Conservation (phyloP, 2,797 vertebrate genomes). For the Melanotaenia boesemani region DNA sequence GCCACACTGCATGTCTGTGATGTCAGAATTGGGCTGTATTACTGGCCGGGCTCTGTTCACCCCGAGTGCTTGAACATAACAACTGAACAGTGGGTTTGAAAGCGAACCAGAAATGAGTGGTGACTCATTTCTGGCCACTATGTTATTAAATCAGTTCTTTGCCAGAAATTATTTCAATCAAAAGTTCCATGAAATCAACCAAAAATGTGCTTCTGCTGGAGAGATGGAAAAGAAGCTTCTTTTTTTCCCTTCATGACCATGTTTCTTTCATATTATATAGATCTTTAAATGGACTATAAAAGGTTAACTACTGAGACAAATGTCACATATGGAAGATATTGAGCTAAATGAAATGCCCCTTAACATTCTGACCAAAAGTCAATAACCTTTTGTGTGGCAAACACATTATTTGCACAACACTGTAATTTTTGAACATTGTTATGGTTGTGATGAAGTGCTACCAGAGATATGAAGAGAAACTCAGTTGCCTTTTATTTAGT, state of each 20-base stretch:
- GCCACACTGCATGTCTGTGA: slow-evolving; percentile 73
- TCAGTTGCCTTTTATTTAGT: slow-evolving; percentile 11
- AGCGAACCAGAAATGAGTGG: slow-evolving; percentile 84
- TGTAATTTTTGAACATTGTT: slow-evolving; percentile 28
- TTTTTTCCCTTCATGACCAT: slow-evolving; percentile 43
- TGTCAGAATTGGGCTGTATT: slow-evolving; percentile 72
- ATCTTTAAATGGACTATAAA: slow-evolving; percentile 26
- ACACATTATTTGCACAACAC: slow-evolving; percentile 24
- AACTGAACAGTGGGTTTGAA: slow-evolving; percentile 71
- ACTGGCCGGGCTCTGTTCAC: slow-evolving; percentile 67
- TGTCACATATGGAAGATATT: slow-evolving; percentile 20
- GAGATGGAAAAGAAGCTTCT: slow-evolving; percentile 64
- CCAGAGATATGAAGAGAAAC: slow-evolving; percentile 31
- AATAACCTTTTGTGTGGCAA: slow-evolving; percentile 10
- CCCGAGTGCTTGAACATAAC: slow-evolving; percentile 66
- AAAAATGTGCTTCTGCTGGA: slow-evolving; percentile 62
- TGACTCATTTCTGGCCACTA: slow-evolving; percentile 79
- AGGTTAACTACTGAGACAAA: slow-evolving; percentile 26
- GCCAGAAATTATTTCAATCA: slow-evolving; percentile 79
- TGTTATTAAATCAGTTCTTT: slow-evolving; percentile 83
- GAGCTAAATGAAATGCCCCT: slow-evolving; percentile 40
- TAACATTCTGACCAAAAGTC: slow-evolving; percentile 22
- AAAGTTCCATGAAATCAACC: slow-evolving; percentile 81
- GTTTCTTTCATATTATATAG: slow-evolving; percentile 38
- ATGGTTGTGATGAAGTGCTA: slow-evolving; percentile 29